Percentiles rank a stretch among this genome's conserved stretches.
Evolutionary conservation across 1,140 invertebrate genomes (phyloP).

Genomic region (Belonocnema kinseyi): DNA sequence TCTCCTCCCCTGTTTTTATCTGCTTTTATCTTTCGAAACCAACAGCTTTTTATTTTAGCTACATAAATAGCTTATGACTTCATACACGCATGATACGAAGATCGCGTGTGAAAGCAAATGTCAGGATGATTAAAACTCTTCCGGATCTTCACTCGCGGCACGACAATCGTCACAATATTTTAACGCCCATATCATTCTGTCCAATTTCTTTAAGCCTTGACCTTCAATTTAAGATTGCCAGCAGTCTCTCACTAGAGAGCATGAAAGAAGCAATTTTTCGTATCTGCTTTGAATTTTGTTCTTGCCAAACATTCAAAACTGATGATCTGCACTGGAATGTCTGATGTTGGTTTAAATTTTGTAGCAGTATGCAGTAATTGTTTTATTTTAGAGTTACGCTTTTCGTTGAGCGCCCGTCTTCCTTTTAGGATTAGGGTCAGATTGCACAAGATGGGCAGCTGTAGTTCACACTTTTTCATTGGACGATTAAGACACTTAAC

Average conservation of each 20-base stretch:
- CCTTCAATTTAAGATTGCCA: neutral
- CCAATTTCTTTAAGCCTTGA: neutral
- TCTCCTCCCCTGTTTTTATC: conserved; percentile 39
- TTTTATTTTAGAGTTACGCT: neutral
- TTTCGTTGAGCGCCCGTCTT: neutral
- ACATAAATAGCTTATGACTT: conserved; percentile 67
- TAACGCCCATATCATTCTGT: neutral
- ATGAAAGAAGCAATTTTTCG: too few relatives aligned
- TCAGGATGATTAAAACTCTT: conserved; percentile 53
- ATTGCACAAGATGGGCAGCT: neutral
- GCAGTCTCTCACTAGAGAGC: neutral
- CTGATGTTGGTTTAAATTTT: too few relatives aligned
- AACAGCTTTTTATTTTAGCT: conserved; percentile 42
- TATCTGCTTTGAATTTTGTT: too few relatives aligned
- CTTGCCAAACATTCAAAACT: too few relatives aligned
- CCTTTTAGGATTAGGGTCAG: neutral
- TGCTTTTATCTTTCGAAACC: conserved; percentile 44
- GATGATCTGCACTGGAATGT: too few relatives aligned
- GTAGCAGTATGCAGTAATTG: neutral
- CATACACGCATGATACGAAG: conserved; percentile 51
- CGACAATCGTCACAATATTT: conserved; percentile 12
- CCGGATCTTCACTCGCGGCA: conserved; percentile 1
- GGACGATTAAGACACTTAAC: conserved; percentile 10
- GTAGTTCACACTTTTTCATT: conserved; percentile 22
- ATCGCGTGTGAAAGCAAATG: conserved; percentile 52